Evolutionary conservation across 2,797 vertebrate species (phyloP), one percentile per base, ranked within the genome.

Genomic region (Enteromius thamalakanensis): DNA sequence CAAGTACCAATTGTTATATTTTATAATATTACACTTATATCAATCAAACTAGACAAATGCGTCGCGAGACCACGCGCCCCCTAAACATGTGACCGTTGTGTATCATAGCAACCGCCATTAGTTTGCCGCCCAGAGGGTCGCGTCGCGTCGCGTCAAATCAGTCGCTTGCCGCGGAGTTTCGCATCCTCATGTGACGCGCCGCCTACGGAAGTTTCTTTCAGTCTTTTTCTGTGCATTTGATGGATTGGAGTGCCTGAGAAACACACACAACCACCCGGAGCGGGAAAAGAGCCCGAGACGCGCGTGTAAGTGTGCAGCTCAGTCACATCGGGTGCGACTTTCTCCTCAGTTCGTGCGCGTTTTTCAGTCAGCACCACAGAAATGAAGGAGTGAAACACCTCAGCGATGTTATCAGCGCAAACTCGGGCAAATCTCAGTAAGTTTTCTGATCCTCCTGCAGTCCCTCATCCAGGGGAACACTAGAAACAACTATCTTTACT

Each of bases 141-240:
- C n/a, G n/a, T 40, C 32, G 51, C 29, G 45, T 29, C 32, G 53
- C 74, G 21, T 40, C 14, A 14, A 6, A 55, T 14, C n/a, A 47
- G 58, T 14, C 42, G 58, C 55, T 21, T 21, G 7, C 17, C 10
- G 29, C 9, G 29, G 7, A 23, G 45, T 68, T 23, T 67, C 19
- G 34, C n/a, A 29, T 47, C 21, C 47, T 69, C 49, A 70, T 69
- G 78, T 69, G 78, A 80, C 78, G 78, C 32, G 32, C 21, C 19
- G 29, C 51, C 79, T 2, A 17, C 67, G 79, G 79, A 80, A 71
- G 79, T 71, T 47, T 71, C 15, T 60, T 17, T 11, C 14, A 29
- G 37, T 2, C n/a, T n/a, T 32, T 45, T 10, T 55, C 11, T 68
- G 47, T 2, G 49, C 0, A 29, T 53, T 79, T 79, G 1, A 37